Conservation (phyloP, 2,113 vertebrate genomes). For the Psilopsiagon aymara region DNA sequence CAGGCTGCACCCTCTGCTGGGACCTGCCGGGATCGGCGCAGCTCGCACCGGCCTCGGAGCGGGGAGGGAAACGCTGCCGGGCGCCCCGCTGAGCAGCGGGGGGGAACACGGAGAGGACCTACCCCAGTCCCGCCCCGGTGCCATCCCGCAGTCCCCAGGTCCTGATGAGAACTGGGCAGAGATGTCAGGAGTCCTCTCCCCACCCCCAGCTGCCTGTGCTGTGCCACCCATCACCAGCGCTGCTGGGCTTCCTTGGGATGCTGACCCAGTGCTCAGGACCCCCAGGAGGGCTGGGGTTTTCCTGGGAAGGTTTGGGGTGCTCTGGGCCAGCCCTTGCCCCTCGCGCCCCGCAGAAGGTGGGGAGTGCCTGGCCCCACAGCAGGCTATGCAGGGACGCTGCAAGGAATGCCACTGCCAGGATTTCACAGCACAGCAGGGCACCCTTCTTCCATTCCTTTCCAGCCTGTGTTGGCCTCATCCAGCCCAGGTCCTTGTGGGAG, state of each 20-base stretch:
- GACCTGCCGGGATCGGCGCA: constrained; percentile 34
- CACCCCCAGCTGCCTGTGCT: rapidly evolving
- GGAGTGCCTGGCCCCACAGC: rapidly evolving
- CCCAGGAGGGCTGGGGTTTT: neutral
- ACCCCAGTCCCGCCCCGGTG: neutral
- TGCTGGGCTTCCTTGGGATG: neutral
- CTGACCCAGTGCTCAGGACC: neutral
- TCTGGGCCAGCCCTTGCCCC: neutral
- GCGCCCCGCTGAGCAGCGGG: rapidly evolving
- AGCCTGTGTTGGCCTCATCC: neutral
- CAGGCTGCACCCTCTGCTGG: constrained; percentile 67
- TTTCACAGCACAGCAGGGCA: neutral
- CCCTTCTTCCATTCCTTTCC: neutral
- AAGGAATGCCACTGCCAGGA: neutral
- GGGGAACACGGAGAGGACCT: neutral
- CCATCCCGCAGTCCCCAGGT: neutral
- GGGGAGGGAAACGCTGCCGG: neutral
- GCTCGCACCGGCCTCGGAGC: neutral
- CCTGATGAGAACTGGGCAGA: neutral
- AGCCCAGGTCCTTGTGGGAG: neutral
- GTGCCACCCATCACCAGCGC: neutral
- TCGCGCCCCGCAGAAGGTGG: neutral
- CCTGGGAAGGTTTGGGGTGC: neutral
- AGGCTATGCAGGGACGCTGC: too few relatives aligned
- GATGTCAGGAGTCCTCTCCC: neutral